Percentiles rank a stretch among this genome's conserved stretches.
phyloP scores from a whole-genome alignment of 2,888 invertebrate species.

The Acheta domesticus region DNA sequence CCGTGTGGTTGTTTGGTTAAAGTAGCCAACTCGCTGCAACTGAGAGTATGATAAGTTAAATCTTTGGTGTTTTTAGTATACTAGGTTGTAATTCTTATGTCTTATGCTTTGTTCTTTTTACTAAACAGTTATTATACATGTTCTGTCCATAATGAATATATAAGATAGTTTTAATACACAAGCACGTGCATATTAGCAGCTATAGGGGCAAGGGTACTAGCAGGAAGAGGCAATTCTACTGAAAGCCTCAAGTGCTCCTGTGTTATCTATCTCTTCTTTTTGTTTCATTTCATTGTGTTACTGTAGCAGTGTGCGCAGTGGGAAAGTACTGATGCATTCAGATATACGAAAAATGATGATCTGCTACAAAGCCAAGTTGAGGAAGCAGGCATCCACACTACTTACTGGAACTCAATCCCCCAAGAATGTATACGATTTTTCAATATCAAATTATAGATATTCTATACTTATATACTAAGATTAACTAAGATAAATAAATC shows the following conservation, averaged over 20 bases:
- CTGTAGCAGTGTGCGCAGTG: constrained; percentile 25
- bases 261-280: not conserved
- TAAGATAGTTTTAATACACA: not conserved
- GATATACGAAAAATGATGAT: not conserved
- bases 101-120: constrained; percentile 11
- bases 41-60: constrained; percentile 18
- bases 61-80: not conserved
- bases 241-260: not conserved
- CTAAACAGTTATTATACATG: not conserved
- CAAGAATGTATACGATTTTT: constrained; percentile 53
- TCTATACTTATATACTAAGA: constrained; percentile 32
- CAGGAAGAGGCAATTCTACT: not conserved
- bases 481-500: constrained; percentile 29
- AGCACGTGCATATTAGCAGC: not conserved
- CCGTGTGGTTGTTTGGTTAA: not conserved
- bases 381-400: constrained; percentile 25
- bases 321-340: constrained; percentile 19
- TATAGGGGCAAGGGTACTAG: constrained; percentile 10
- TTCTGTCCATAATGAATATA: constrained; percentile 10
- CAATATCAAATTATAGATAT: constrained; percentile 50
- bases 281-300: not conserved
- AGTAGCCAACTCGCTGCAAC: not conserved
- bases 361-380: not conserved
- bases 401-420: constrained; percentile 35
- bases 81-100: constrained; percentile 1